These are phyloP conservation scores for Takifugu rubripes DNA, from an alignment of 2,797 vertebrate species.

Conservation along the genomic window DNA sequence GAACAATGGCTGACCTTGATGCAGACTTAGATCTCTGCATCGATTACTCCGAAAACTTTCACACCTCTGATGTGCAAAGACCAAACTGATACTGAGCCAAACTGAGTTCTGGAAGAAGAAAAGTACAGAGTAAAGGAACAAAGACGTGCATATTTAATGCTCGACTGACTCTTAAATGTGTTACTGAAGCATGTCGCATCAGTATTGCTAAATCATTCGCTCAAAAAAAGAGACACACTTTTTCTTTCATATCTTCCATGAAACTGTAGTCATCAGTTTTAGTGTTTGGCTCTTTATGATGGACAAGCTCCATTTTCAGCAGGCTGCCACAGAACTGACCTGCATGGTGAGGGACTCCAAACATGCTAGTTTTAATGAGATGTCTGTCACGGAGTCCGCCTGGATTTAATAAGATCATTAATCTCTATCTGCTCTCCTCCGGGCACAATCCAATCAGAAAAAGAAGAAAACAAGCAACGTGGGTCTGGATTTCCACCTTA, in stretches of 20 bases:
- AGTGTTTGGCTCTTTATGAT: slow-evolving; percentile 27
- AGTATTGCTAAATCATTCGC: slow-evolving; percentile 19
- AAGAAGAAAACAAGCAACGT: slow-evolving; percentile 3
- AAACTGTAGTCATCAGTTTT: slow-evolving; percentile 3
- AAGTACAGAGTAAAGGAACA: neutral
- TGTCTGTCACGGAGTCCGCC: slow-evolving; percentile 58
- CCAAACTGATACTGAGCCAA: neutral
- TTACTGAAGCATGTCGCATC: slow-evolving; percentile 8
- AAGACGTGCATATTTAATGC: neutral
- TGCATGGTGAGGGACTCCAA: slow-evolving; percentile 48
- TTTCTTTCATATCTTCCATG: no score
- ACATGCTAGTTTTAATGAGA: slow-evolving; percentile 57
- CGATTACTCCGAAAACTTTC: slow-evolving; percentile 12
- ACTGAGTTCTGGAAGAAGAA: neutral
- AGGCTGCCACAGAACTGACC: slow-evolving; percentile 33
- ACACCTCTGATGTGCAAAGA: slow-evolving; percentile 1
- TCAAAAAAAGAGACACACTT: slow-evolving; percentile 4
- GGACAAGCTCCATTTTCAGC: slow-evolving; percentile 39
- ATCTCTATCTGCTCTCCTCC: slow-evolving; percentile 63
- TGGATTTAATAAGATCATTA: slow-evolving; percentile 71
- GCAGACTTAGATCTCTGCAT: slow-evolving; percentile 5
- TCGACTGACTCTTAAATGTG: neutral
- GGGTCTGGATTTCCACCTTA: slow-evolving; percentile 36
- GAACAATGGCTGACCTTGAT: slow-evolving; percentile 5
- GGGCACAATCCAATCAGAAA: slow-evolving; percentile 40